A percentile compares a stretch with the other conserved stretches of the same genome.
These are phyloP conservation scores for Hippocampus abdominalis DNA, from an alignment of 2,113 vertebrate species.

Conservation along the genomic window DNA sequence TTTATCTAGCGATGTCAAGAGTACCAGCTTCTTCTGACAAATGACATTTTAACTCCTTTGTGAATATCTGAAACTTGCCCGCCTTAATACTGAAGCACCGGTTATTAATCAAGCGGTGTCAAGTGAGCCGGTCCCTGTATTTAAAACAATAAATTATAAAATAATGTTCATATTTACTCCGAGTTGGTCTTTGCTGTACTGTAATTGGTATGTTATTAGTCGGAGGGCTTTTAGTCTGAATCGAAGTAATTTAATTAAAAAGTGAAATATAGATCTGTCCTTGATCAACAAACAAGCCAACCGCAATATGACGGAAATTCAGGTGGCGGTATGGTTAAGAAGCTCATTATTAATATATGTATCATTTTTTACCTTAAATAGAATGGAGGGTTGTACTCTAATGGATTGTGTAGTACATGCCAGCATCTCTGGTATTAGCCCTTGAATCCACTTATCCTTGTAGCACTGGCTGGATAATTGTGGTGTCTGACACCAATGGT, in stretches of 20 bases:
- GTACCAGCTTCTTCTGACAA: constrained; percentile 74
- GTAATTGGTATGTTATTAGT: constrained; percentile 98
- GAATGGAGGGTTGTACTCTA: constrained; percentile 63
- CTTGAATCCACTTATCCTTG: constrained; percentile 77
- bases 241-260: constrained; percentile 95
- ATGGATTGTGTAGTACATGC: constrained; percentile 56
- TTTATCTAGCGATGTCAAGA: constrained; percentile 68
- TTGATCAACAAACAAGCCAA: constrained; percentile 90
- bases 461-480: constrained; percentile 75
- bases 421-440: constrained; percentile 70
- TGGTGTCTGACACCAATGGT: constrained; percentile 75
- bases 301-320: constrained; percentile 87
- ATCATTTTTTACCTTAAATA: constrained; percentile 75
- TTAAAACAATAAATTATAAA: constrained; percentile 90
- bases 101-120: constrained; percentile 95
- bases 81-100: constrained; percentile 82
- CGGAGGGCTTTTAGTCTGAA: constrained; percentile 93
- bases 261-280: constrained; percentile 90
- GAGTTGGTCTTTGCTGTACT: constrained; percentile 94
- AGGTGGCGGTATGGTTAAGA: constrained; percentile 81
- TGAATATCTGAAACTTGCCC: constrained; percentile 85
- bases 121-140: constrained; percentile 79
- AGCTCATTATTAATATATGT: constrained; percentile 75
- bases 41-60: constrained; percentile 81
- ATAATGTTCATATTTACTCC: constrained; percentile 97